These are phyloP conservation scores for Drosophila sp. DNA, from an alignment of 1,140 invertebrate species.

Conservation along the genomic window DNA sequence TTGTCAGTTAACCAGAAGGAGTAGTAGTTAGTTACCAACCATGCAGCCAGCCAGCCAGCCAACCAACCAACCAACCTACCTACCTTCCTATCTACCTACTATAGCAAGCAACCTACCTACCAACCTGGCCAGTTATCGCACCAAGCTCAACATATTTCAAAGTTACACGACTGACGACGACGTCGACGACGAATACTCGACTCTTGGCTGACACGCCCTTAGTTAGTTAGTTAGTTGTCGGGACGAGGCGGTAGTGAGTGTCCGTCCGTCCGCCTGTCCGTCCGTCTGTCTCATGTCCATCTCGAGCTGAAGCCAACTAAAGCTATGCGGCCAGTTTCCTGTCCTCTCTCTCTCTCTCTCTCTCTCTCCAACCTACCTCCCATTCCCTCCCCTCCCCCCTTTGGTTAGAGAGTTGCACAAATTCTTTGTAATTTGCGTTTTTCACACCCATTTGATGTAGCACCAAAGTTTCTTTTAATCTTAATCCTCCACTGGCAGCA, in stretches of 20 bases:
- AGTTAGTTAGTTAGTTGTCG: constrained; percentile 65
- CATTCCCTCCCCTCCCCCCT: too few relatives aligned
- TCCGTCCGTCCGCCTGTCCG: constrained; percentile 32
- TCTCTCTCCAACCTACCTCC: constrained; percentile 32
- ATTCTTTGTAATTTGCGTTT: constrained; percentile 81
- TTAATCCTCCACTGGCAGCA: constrained; percentile 72
- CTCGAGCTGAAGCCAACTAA: constrained; percentile 27
- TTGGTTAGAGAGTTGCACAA: constrained; percentile 33
- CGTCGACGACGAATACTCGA: constrained; percentile 28
- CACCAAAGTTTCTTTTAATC: constrained; percentile 68
- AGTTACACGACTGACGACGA: constrained; percentile 70
- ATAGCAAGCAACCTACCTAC: constrained; percentile 48
- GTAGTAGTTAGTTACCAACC: constrained; percentile 36
- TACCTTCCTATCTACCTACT: constrained; percentile 36
- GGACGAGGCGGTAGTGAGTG: not conserved
- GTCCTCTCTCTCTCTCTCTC: constrained; percentile 19
- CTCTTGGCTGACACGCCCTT: constrained; percentile 71
- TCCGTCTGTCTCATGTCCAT: constrained; percentile 23
- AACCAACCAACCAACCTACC: not conserved
- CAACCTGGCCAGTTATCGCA: constrained; percentile 76
- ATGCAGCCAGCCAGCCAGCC: too few relatives aligned
- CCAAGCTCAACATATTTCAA: constrained; percentile 76
- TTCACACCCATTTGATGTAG: constrained; percentile 80
- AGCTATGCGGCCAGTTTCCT: constrained; percentile 74
- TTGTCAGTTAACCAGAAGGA: constrained; percentile 23